Evolutionary conservation across 2,113 vertebrate species (phyloP).

Genomic region (Passer montanus): DNA sequence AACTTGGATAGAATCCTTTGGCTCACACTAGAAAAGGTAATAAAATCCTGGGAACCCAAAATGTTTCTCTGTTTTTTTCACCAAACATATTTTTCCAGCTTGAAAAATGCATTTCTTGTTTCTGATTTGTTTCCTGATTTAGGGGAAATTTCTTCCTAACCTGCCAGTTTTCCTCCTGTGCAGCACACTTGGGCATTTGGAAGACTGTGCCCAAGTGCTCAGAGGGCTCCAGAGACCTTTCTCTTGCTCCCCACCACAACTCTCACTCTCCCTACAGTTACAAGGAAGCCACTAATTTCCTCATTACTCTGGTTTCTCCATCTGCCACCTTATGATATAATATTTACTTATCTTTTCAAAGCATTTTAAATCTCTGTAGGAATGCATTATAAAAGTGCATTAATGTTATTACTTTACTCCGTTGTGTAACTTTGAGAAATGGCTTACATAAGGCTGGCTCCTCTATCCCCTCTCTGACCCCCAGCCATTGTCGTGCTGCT

Average conservation of each 20-base stretch:
- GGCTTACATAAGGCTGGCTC: not conserved
- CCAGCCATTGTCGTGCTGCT: not conserved
- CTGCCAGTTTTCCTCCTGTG: not conserved
- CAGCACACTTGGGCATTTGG: not conserved
- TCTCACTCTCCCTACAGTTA: not conserved
- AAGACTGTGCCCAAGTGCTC: not conserved
- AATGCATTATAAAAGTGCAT: constrained; percentile 40
- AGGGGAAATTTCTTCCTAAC: not conserved
- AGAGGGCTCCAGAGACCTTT: not conserved
- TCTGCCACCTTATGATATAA: constrained; percentile 17
- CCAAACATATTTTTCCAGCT: constrained; percentile 30
- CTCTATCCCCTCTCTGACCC: constrained; percentile 10
- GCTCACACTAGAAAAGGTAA: constrained; percentile 52
- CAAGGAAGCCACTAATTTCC: constrained; percentile 1
- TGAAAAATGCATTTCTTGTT: constrained; percentile 38
- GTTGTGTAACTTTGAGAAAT: constrained; percentile 29
- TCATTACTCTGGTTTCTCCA: not conserved
- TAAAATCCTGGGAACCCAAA: constrained; percentile 60
- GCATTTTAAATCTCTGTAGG: constrained; percentile 27
- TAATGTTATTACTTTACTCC: constrained; percentile 28
- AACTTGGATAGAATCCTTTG: constrained; percentile 53
- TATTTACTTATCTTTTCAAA: constrained; percentile 42
- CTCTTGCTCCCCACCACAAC: not conserved
- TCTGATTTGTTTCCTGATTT: constrained; percentile 3
- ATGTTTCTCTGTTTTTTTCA: constrained; percentile 44